A percentile compares a stretch with the other conserved stretches of the same genome.
phyloP scores from a whole-genome alignment of 92 coral and sea anemone species.

The Scolanthus callimorphus region DNA sequence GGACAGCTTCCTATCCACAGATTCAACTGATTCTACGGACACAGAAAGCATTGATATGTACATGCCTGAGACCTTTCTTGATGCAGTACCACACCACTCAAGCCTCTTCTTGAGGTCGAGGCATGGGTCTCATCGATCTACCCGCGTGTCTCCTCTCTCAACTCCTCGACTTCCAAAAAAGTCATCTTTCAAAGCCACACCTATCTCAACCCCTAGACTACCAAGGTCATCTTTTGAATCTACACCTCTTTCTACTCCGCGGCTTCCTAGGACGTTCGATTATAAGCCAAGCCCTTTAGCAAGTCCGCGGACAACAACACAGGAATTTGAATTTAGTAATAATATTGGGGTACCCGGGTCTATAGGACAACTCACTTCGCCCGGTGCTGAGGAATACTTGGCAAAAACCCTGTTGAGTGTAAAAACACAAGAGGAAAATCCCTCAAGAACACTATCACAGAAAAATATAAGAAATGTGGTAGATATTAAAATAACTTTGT shows the following conservation, averaged over 20 bases:
- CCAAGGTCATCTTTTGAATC: background rate
- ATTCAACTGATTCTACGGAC: background rate
- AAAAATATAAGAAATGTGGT: background rate
- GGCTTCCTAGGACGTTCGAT: background rate
- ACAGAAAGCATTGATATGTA: slow-evolving; percentile 10
- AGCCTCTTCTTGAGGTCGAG: slow-evolving; percentile 15
- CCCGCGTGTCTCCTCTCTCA: slow-evolving; percentile 11
- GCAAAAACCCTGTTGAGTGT: background rate
- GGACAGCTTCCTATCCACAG: background rate
- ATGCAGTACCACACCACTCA: slow-evolving; percentile 23
- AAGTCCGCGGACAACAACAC: background rate
- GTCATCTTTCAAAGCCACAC: background rate
- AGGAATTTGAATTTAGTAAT: no score
- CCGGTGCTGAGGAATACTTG: background rate
- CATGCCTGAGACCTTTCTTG: slow-evolving; percentile 27
- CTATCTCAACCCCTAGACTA: slow-evolving; percentile 13
- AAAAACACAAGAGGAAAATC: background rate
- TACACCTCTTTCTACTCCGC: background rate
- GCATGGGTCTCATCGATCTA: slow-evolving; percentile 7
- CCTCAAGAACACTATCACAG: background rate
- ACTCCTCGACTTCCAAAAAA: slow-evolving; percentile 13
- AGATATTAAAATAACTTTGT: background rate
- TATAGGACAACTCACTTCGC: background rate
- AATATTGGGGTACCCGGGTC: no score
- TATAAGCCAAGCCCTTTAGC: background rate